These are phyloP conservation scores for Zenarchopterus dispar DNA, from an alignment of 2,797 vertebrate genomes.

Conservation along the genomic window DNA sequence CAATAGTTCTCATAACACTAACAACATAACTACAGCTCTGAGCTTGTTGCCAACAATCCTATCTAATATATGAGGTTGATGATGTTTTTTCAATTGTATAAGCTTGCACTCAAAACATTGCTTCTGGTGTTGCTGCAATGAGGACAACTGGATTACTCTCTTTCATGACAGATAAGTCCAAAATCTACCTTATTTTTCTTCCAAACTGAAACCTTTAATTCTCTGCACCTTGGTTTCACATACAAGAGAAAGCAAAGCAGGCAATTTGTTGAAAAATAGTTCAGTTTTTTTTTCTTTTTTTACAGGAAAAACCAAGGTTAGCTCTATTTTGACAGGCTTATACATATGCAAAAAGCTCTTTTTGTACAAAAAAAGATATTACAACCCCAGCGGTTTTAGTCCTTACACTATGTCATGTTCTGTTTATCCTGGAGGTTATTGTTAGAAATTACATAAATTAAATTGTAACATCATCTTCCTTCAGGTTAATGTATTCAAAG, in stretches of 20 bases:
- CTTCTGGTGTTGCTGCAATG: conserved; percentile 32
- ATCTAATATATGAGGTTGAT: conserved; percentile 57
- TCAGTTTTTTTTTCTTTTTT: conserved; percentile 4
- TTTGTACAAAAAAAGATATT: conserved; percentile 60
- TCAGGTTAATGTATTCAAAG: conserved; percentile 73
- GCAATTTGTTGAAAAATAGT: not conserved
- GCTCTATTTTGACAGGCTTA: conserved; percentile 70
- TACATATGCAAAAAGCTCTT: conserved; percentile 80
- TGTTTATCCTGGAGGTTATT: conserved; percentile 77
- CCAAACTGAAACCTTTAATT: conserved; percentile 50
- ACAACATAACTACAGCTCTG: conserved; percentile 37
- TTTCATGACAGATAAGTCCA: conserved; percentile 38
- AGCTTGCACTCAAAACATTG: conserved; percentile 39
- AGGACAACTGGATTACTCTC: conserved; percentile 36
- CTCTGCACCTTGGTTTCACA: conserved; percentile 45
- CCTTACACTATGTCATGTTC: conserved; percentile 68
- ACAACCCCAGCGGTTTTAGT: conserved; percentile 75
- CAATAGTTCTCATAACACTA: conserved; percentile 61
- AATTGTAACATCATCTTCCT: conserved; percentile 61
- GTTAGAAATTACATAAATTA: conserved; percentile 76
- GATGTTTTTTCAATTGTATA: conserved; percentile 64
- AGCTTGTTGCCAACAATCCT: conserved; percentile 53
- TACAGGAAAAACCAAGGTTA: conserved; percentile 75
- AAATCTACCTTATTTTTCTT: conserved; percentile 25
- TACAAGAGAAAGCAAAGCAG: conserved; percentile 48